Evolutionary conservation across 2,888 invertebrate genomes (phyloP), one percentile per base, ranked within the genome.

Genomic region (Gari tellinella): DNA sequence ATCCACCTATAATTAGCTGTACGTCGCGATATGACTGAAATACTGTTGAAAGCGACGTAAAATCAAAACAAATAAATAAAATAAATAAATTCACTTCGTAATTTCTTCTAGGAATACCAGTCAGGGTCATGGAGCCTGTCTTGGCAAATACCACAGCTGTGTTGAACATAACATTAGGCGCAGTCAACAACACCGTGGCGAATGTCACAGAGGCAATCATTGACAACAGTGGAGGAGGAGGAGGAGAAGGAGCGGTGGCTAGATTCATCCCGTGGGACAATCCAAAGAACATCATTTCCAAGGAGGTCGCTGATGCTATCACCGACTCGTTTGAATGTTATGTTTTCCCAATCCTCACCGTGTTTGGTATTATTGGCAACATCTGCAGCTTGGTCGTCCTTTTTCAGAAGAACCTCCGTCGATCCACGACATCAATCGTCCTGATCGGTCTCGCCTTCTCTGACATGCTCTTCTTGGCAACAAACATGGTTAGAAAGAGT

Each of bases 401-500:
- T 17, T 37, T 70, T 15, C 72, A 70, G 31, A 66, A 51, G 58
- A 75, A 73, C 21, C 40, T 81, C 1, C 69, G 81, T 4, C 51
- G 40, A 8, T 73, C 80, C 1, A 76, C 80, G 1, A 77, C 76
- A 2, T 65, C 75, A 14, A 65, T 80, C 7, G 64, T 72, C 46
- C 61, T 82, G n/a, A 63, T 70, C 17, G 74, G 67, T 10, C 64
- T 82, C 12, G 67, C 77, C 26, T 43, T 80, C 17, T 73, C 79
- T 12, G 82, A 82, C 55, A 26, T 69, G 38, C 38, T 66, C 12
- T 80, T 74, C 60, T 66, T 82, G 7, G 40, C 79, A 5, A 74
- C 74, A n/a, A 82, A 77, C 56, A 74, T 79, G 69, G 40, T 66
- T 3, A 60, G 82, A 17, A 80, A 77, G 25, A 74, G 79, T 17